Evolutionary conservation across 2,888 invertebrate genomes (phyloP).

Genomic region (Nasonovia ribisnigri): DNA sequence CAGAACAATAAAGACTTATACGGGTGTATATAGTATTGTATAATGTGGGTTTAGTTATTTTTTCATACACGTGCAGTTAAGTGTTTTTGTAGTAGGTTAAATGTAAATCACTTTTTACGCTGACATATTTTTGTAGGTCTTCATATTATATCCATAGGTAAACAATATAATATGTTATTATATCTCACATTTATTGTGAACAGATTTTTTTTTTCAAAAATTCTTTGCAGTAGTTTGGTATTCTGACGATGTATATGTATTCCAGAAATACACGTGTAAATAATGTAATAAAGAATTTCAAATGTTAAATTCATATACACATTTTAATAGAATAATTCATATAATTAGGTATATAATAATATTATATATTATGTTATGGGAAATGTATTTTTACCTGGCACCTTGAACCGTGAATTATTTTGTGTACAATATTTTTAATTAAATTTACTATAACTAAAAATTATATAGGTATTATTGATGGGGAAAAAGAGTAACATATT

Average conservation of each 20-base stretch:
- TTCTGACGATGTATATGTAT: background rate
- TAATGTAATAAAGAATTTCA: background rate
- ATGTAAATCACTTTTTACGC: background rate
- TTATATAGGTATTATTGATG: too few species aligned
- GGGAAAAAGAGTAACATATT: too few species aligned
- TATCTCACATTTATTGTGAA: background rate
- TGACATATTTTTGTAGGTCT: constrained; percentile 20
- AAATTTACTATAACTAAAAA: too few species aligned
- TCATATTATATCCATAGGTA: background rate
- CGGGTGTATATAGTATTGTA: background rate
- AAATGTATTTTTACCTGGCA: too few species aligned
- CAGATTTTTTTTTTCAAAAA: background rate
- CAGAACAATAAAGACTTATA: background rate
- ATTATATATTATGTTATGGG: too few species aligned
- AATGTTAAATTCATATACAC: background rate
- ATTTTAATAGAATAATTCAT: too few species aligned
- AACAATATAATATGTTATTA: background rate
- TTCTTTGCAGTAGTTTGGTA: background rate
- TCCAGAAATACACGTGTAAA: background rate
- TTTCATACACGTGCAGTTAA: background rate
- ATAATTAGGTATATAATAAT: too few species aligned
- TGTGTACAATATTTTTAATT: too few species aligned
- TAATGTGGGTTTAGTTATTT: background rate
- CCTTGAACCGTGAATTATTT: too few species aligned
- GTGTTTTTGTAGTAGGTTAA: constrained; percentile 1